Evolutionary conservation across 2,797 vertebrate species (phyloP).

Genomic region (Anomalospiza imberbis): DNA sequence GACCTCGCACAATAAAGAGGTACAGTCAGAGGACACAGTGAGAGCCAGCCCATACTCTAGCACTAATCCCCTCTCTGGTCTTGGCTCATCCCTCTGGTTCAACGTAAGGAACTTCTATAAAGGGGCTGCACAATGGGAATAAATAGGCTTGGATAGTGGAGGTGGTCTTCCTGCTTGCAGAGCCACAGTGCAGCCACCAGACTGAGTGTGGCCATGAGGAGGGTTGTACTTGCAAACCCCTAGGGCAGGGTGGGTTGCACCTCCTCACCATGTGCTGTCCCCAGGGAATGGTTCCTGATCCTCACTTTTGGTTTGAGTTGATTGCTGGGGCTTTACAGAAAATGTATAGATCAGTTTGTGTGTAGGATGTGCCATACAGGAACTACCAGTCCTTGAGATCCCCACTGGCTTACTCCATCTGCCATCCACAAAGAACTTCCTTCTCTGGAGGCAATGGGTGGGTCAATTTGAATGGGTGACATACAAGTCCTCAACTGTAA

Average conservation of each 20-base stretch:
- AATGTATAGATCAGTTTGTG: neutral
- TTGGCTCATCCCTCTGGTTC: neutral
- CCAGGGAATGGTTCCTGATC: neutral
- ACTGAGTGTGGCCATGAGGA: neutral
- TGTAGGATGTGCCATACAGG: neutral
- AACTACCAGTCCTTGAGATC: neutral
- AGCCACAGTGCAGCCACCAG: neutral
- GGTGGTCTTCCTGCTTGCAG: neutral
- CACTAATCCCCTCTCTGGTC: neutral
- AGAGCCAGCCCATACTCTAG: neutral
- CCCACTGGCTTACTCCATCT: neutral
- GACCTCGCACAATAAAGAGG: rapidly evolving
- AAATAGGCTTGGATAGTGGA: neutral
- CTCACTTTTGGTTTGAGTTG: neutral
- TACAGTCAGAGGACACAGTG: neutral
- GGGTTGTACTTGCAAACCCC: neutral
- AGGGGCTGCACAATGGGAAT: neutral
- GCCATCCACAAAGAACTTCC: neutral
- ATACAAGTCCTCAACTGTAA: neutral
- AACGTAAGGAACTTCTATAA: neutral
- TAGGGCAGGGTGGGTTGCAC: neutral
- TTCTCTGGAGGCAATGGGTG: rapidly evolving
- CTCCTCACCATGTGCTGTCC: neutral
- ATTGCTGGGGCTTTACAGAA: neutral
- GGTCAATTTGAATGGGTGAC: neutral